Conservation (phyloP, 92 coral and sea anemone genomes). For the Blastomussa wellsi region DNA sequence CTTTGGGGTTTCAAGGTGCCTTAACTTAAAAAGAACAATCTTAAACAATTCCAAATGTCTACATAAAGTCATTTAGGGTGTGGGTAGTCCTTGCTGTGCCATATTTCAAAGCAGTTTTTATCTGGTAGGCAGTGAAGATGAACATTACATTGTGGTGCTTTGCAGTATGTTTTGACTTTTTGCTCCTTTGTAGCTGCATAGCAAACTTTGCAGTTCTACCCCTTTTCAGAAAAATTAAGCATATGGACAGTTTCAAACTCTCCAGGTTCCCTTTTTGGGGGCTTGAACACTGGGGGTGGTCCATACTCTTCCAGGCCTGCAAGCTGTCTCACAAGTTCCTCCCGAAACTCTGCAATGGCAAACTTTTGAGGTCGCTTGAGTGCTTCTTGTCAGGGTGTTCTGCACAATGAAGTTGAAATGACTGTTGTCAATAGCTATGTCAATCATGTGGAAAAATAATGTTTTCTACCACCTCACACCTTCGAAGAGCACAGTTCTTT, state of each 20-base stretch:
- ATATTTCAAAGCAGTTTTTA: slow-evolving; percentile 39
- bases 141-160: slow-evolving; percentile 53
- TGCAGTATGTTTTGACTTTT: slow-evolving; percentile 46
- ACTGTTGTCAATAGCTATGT: slow-evolving; percentile 50
- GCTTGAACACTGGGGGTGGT: slow-evolving; percentile 17
- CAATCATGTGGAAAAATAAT: slow-evolving; percentile 62
- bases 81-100: slow-evolving; percentile 16
- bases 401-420: slow-evolving; percentile 38
- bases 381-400: slow-evolving; percentile 30
- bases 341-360: slow-evolving; percentile 47
- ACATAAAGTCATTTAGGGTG: not conserved
- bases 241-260: slow-evolving; percentile 38
- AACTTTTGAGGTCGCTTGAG: slow-evolving; percentile 32
- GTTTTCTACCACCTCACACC: slow-evolving; percentile 74
- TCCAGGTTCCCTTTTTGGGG: slow-evolving; percentile 15
- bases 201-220: slow-evolving; percentile 53
- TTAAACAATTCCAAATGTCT: not conserved
- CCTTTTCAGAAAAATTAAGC: not conserved
- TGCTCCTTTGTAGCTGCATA: slow-evolving; percentile 32
- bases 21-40: not conserved
- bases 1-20: slow-evolving; percentile 9
- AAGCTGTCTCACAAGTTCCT: slow-evolving; percentile 39
- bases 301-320: slow-evolving; percentile 37
- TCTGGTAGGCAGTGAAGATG: slow-evolving; percentile 38
- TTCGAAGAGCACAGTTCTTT: slow-evolving; percentile 22